A percentile compares a stretch with the other conserved stretches of the same genome.
Conservation (phyloP, 2,888 invertebrate genomes). For the Temnothorax ravouxi region DNA sequence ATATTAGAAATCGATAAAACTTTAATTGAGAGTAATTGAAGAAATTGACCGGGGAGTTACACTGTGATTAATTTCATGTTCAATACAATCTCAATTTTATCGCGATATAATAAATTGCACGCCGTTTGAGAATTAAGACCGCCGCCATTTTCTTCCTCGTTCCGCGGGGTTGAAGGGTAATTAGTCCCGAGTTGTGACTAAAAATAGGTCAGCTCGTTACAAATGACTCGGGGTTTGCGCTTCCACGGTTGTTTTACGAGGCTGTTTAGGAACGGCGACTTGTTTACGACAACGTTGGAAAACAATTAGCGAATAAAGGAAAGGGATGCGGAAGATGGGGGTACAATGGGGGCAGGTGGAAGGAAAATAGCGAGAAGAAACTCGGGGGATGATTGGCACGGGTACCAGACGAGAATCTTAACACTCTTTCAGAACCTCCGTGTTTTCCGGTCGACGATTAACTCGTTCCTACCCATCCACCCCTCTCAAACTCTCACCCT, state of each 20-base stretch:
- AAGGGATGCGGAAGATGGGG: slow-evolving; percentile 23
- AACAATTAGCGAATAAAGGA: slow-evolving; percentile 56
- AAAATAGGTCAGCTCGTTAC: slow-evolving; percentile 51
- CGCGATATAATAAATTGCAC: slow-evolving; percentile 35
- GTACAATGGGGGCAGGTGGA: neutral
- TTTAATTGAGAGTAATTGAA: neutral
- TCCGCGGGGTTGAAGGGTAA: slow-evolving; percentile 39
- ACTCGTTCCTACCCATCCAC: slow-evolving; percentile 67
- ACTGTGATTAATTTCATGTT: slow-evolving; percentile 28
- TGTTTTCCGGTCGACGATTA: slow-evolving; percentile 73
- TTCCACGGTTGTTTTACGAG: slow-evolving; percentile 47
- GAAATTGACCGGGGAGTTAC: neutral
- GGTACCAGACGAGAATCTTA: slow-evolving; percentile 56
- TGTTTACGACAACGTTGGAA: slow-evolving; percentile 54
- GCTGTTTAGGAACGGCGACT: slow-evolving; percentile 49
- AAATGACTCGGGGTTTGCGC: slow-evolving; percentile 24
- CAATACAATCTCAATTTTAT: slow-evolving; percentile 14
- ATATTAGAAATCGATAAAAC: slow-evolving; percentile 14
- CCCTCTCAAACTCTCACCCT: slow-evolving; percentile 65
- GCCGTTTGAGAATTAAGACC: slow-evolving; percentile 40
- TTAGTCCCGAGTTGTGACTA: slow-evolving; percentile 46
- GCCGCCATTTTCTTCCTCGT: slow-evolving; percentile 29
- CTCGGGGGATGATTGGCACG: slow-evolving; percentile 51
- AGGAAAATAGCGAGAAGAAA: slow-evolving; percentile 19
- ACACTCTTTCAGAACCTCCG: slow-evolving; percentile 60